Evolutionary conservation across 2,113 vertebrate species (phyloP), one percentile per base, ranked within the genome.

Genomic region (Dicaeum eximium): DNA sequence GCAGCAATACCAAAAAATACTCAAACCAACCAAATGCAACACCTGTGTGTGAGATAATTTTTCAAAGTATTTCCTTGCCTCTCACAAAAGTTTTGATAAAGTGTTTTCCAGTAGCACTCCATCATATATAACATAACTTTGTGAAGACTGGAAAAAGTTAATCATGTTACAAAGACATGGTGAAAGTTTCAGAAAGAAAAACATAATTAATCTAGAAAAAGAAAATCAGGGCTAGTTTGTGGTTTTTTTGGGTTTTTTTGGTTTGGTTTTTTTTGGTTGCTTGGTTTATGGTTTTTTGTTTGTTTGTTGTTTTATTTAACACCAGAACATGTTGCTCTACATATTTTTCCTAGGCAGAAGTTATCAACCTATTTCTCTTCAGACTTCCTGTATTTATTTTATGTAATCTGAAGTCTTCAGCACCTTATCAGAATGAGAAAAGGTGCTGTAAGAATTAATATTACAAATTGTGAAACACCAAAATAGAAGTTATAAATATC

Each of bases 191-290:
- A 69, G 19, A 69, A 65, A 64, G 2, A 58, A 87, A 86, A 62
- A 16, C 2, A 6, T 28, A 51, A 67, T 62, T 57, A 72, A 60
- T 35, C 12, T 2, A 5, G 16, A 25, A 71, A 51, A 72, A 35
- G 38, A 53, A 92, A 38, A 10, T 6, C 5, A 4, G 3, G 3
- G 8, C 9, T 71, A 31, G 24, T n/a, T n/a, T n/a, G n/a, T n/a
- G 1, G 0, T 10, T 30, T 6, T 35, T 56, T 35, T 22, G 24
- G 1, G 0, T 10, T 30, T 6, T 35, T 56, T 35, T 22, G 14
- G n/a, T n/a, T n/a, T 37, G 12, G 8, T 27, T 48, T 7, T 5
- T n/a, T n/a, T n/a, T 71, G 8, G 7, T 23, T 35, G 4, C 4
- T 47, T 61, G 1, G 6, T 33, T 42, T 51, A 2, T 25, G 6